Evolutionary conservation across 1,140 invertebrate genomes (phyloP).

Genomic region (Cyrtorhinus lividipennis): DNA sequence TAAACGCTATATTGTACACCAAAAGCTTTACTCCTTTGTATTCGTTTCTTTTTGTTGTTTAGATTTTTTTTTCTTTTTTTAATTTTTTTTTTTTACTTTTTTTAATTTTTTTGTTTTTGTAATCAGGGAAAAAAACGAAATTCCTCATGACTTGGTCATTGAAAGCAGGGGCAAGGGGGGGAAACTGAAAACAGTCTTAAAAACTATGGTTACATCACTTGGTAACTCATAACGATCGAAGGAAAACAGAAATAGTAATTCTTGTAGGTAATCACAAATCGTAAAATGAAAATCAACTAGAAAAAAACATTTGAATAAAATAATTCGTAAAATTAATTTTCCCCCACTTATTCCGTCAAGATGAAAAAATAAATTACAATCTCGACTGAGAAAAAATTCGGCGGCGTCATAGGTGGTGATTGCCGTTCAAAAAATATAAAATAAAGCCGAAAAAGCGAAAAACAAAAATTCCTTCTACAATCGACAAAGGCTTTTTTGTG

Average conservation of each 20-base stretch:
- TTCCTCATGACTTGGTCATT: slow-evolving; percentile 8
- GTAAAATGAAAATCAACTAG: not conserved
- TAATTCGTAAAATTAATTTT: not conserved
- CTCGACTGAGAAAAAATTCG: too few relatives aligned
- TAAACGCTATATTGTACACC: not conserved
- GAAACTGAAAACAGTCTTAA: slow-evolving; percentile 15
- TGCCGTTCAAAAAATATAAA: too few relatives aligned
- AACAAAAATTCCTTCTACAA: too few relatives aligned
- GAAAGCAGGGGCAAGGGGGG: not conserved
- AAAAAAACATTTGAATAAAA: not conserved
- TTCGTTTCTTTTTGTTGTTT: not conserved
- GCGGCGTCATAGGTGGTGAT: too few relatives aligned
- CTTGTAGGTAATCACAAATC: slow-evolving; percentile 4
- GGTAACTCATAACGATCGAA: slow-evolving; percentile 10
- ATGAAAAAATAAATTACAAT: not conserved
- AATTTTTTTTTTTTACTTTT: slow-evolving; percentile 2
- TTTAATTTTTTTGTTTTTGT: not conserved
- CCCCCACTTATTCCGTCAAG: not conserved
- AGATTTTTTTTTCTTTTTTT: not conserved
- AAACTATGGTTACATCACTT: slow-evolving; percentile 13
- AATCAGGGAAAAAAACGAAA: not conserved
- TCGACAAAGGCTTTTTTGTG: too few relatives aligned
- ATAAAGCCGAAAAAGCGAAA: too few relatives aligned
- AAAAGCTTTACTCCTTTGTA: slow-evolving; percentile 2
- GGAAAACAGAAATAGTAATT: not conserved